Evolutionary conservation across 2,797 vertebrate species (phyloP).

Genomic region (Eptatretus atami): DNA sequence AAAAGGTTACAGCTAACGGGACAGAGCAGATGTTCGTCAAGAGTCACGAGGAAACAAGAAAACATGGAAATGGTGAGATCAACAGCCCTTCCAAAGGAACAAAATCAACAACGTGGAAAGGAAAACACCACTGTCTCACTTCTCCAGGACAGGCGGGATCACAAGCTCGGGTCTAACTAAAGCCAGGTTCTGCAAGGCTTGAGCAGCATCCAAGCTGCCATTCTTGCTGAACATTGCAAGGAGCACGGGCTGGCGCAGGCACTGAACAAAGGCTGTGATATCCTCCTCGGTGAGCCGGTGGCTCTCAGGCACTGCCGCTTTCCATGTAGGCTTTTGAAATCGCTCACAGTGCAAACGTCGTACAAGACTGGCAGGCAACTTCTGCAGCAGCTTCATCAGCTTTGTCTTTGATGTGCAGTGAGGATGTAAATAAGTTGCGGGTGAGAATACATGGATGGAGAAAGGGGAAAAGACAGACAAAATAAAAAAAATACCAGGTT

Average conservation of each 20-base stretch:
- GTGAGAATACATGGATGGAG: neutral
- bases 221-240: conserved; percentile 97
- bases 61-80: too few species aligned
- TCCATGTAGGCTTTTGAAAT: conserved; percentile 51
- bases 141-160: conserved; percentile 79
- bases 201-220: conserved; percentile 71
- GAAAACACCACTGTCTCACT: conserved; percentile 20
- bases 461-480: neutral
- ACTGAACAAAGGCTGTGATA: conserved; percentile 59
- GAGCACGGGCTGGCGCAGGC: conserved; percentile 79
- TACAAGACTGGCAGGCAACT: conserved; percentile 48
- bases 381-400: conserved; percentile 79
- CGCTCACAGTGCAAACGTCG: conserved; percentile 64
- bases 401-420: conserved; percentile 23
- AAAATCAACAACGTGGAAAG: neutral
- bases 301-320: conserved; percentile 55
- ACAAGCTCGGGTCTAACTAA: conserved; percentile 77
- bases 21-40: too few species aligned
- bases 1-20: neutral
- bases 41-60: too few species aligned
- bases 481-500: neutral
- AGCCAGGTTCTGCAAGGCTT: conserved; percentile 77
- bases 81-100: neutral
- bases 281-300: conserved; percentile 73
- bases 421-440: conserved; percentile 7